A percentile compares a stretch with the other conserved stretches of the same genome.
Evolutionary conservation across 1,140 invertebrate species (phyloP).

Genomic region (Calosoma granatense): DNA sequence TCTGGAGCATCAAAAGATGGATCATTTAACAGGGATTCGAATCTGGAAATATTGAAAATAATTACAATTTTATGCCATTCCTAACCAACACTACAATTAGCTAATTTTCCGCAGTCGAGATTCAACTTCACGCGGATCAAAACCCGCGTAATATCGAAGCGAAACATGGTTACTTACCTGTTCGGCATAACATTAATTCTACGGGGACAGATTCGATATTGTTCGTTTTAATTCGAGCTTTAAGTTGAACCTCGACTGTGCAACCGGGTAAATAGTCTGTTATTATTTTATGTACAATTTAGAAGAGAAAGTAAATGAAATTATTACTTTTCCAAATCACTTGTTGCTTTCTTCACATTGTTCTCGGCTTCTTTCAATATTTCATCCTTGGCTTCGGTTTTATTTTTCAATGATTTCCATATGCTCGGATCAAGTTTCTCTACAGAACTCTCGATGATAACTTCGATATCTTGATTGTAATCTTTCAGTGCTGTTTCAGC

Average conservation of each 20-base stretch:
- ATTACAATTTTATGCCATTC: not conserved
- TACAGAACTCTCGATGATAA: conserved; percentile 45
- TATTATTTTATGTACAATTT: conserved; percentile 19
- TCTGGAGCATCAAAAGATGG: conserved; percentile 37
- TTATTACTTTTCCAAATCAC: conserved; percentile 22
- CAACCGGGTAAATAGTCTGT: not conserved
- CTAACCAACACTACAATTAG: no score
- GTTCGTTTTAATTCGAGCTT: no score
- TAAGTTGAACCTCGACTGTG: no score
- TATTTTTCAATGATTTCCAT: conserved; percentile 49
- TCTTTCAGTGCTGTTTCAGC: conserved; percentile 43
- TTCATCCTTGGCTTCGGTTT: conserved; percentile 41
- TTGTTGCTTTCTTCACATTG: conserved; percentile 30
- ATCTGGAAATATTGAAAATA: conserved; percentile 7
- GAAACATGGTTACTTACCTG: no score
- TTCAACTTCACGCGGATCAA: no score
- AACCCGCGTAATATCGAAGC: no score
- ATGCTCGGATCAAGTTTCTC: conserved; percentile 40
- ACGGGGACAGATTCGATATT: no score
- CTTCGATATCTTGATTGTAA: conserved; percentile 49
- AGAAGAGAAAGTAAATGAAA: conserved; percentile 10
- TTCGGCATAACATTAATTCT: no score
- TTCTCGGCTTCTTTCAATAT: conserved; percentile 41
- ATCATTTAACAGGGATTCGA: conserved; percentile 34
- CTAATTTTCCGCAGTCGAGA: no score